Conservation (phyloP, 1,140 invertebrate genomes). For the Thereuonema tuberculata region DNA sequence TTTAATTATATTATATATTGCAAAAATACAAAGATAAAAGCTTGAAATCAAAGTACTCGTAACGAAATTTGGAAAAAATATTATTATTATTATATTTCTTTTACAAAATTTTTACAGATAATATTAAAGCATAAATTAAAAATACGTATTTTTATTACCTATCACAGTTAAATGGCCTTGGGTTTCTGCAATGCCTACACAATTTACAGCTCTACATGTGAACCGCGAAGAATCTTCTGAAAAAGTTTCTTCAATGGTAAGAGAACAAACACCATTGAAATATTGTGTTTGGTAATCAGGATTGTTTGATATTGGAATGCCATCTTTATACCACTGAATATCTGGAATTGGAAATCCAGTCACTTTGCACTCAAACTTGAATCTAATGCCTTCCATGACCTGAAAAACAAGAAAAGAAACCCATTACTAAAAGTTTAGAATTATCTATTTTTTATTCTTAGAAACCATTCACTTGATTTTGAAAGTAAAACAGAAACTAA, state of each 20-base stretch:
- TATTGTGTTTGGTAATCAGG: constrained; percentile 48
- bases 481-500: too few species aligned
- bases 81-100: too few species aligned
- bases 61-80: too few species aligned
- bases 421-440: background rate
- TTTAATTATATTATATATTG: too few species aligned
- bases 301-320: constrained; percentile 47
- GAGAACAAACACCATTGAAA: constrained; percentile 40
- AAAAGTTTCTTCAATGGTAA: constrained; percentile 65
- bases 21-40: too few species aligned
- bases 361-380: constrained; percentile 47
- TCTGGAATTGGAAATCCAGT: constrained; percentile 41
- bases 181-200: constrained; percentile 51
- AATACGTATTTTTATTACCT: constrained; percentile 40
- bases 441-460: too few species aligned
- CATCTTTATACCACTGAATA: constrained; percentile 56
- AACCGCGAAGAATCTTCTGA: constrained; percentile 67
- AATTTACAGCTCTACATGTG: constrained; percentile 54
- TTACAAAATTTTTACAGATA: too few species aligned
- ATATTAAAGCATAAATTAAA: too few species aligned
- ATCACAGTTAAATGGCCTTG: constrained; percentile 58
- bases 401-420: constrained; percentile 22
- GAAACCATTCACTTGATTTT: too few species aligned
- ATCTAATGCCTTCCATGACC: constrained; percentile 54
- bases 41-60: too few species aligned